Evolutionary conservation across 2,113 vertebrate genomes (phyloP), one percentile per base, ranked within the genome.

Genomic region (Dicentrarchus labrax): DNA sequence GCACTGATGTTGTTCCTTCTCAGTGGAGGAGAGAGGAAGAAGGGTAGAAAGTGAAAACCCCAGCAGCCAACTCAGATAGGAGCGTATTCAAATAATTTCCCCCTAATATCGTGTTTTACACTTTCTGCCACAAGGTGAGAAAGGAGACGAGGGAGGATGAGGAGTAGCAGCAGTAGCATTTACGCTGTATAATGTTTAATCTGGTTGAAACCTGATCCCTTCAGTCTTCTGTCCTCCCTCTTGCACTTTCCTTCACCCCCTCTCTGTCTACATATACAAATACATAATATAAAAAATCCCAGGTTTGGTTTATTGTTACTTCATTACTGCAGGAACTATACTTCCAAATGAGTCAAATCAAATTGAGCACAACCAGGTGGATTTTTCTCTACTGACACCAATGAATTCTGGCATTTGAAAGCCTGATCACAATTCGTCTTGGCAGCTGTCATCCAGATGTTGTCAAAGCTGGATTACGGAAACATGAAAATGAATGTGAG

Each of bases 121-220:
- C 67, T 65, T 2, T 17, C 74, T 83, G 76, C 72, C 75, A 75
- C 19, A 21, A 60, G 85, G 88, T 30, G 47, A 36, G 73, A 80
- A 56, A 21, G n/a, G 39, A 54, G 48, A 64, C 9, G 39, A 36
- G 80, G 60, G 48, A 64, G 59, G 48, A 67, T 68, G 43, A 76
- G 45, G 70, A 48, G 81, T 47, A 82, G 89, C 80, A 74, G 78
- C 38, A 68, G 73, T 78, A 82, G 85, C 80, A 65, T 78, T 92
- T 86, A 78, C 78, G 71, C 48, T 81, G 76, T 84, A 77, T 87
- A 84, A 92, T 90, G 91, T 93, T 93, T 87, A 85, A 94, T 93
- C 81, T 79, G 66, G 73, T 48, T 51, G 75, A 80, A 79, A 82
- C 70, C 71, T 47, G 64, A 91, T 75, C 72, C 81, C 72, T 77